phyloP scores from a whole-genome alignment of 2,113 vertebrate species.

The Talpa occidentalis region DNA sequence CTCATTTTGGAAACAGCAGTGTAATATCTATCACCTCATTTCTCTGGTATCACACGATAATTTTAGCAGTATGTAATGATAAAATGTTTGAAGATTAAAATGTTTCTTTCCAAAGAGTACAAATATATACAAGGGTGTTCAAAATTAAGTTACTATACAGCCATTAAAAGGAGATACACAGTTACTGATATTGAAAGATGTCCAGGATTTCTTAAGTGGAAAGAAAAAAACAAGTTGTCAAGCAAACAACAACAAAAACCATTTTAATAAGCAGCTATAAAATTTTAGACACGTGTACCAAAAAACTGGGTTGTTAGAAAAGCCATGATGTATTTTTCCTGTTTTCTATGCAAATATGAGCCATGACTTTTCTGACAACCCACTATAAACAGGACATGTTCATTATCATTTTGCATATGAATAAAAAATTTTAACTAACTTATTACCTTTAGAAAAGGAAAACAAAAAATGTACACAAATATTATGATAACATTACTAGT shows the following conservation, averaged over 20 bases:
- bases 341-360: no score
- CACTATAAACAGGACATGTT: neutral
- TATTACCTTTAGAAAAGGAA: slow-evolving; percentile 1
- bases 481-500: neutral
- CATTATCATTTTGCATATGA: neutral
- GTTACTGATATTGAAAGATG: neutral
- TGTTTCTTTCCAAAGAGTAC: slow-evolving; percentile 1
- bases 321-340: neutral
- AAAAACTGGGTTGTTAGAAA: neutral
- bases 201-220: slow-evolving; percentile 36
- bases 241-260: neutral
- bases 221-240: slow-evolving; percentile 21
- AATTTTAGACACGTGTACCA: neutral
- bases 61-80: neutral
- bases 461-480: neutral
- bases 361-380: no score
- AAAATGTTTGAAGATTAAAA: slow-evolving; percentile 34
- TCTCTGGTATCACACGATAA: neutral
- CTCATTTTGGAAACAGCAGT: neutral
- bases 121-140: slow-evolving; percentile 10
- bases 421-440: neutral
- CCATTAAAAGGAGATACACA: slow-evolving; percentile 5
- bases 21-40: neutral
- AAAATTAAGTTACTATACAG: slow-evolving; percentile 7
- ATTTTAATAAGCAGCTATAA: slow-evolving; percentile 9